Base-by-base conservation (phyloP, 2,888 invertebrate species). In the Leptogaster cylindrica region DNA sequence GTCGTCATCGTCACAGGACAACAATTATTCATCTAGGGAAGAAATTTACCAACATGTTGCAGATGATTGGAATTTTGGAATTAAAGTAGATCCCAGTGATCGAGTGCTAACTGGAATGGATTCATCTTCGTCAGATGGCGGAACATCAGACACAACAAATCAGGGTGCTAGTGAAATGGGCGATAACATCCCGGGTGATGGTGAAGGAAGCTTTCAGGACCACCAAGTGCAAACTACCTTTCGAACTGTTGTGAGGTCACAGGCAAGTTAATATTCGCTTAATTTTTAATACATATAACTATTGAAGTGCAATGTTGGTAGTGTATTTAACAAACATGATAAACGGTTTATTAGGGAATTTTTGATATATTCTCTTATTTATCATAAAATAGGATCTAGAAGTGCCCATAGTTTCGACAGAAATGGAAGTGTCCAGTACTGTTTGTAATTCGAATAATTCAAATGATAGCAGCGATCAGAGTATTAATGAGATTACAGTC, bases 371-470 rank as follows among this genome's bases (percentile, higher is more conserved):
- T 46, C 20, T 8, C 20, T 46, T 31, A 8, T 31, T 31, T 20
- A 27, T 20, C 23, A 41, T 20, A 27, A 50, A 84, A 73, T 75
- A 86, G 41, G 86, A 87, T 74, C 73, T 84, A 65, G 85, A 85
- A 77, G 85, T 87, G 23, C 87, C 87, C 1, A 78, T 87, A 73
- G 86, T 86, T 1, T 77, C 77, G 3, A 86, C 87, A 4, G 87
- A 87, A 78, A 86, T 86, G 74, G 84, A 85, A 70, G 85, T 86
- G 1, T 83, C 85, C 6, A 86, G 85, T 73, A 84, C 85, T 1
- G 83, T 85, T 14, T 68, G 58, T 33, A 69, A 51, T 64, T 67
- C 68, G n/a, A 68, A 66, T 66, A 65, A 66, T 33, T 67, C 58
- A 46, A 67, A 52, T 28, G 65, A 65, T 44, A 48, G 65, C 52